Evolutionary conservation across 2,888 invertebrate genomes (phyloP), one percentile per base, ranked within the genome.

Genomic region (Dolichopus griseipennis): DNA sequence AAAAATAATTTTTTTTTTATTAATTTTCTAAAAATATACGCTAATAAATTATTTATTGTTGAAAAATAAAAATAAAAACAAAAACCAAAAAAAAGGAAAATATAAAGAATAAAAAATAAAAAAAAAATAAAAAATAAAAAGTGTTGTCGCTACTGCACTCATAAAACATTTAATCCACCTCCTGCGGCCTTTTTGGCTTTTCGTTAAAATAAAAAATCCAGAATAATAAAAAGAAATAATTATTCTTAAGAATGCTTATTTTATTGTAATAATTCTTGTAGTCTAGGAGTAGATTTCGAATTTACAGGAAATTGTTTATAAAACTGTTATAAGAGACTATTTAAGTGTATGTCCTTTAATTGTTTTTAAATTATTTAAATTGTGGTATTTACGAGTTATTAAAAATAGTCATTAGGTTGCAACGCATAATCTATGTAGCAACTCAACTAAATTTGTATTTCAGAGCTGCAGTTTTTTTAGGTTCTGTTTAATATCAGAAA

Each of bases 151-250:
- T 52, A 18, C 2, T 52, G 52, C n/a, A 52, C 18, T 52, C 18
- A 15, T 12, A n/a, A 52, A 52, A 52, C 41, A 41, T 41, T 52
- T 6, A 52, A 52, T 12, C 15, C 52, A 52, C 52, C 52, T 52
- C 52, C 52, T n/a, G 52, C 52, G 52, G 52, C 52, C 52, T 52
- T 52, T 41, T 52, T 52, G 52, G 52, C n/a, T 18, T 52, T 52
- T 52, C 52, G 9, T 18, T 18, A 18, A 52, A 52, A 52, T 6
- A 27, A 27, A 27, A 27, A 27, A 27, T 4, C 2, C 27, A 27
- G 27, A 27, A 27, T 27, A 5, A 27, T 27, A 27, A 27, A 27
- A 27, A 27, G 5, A 27, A 27, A 27, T 27, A 2, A 27, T 27
- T 27, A 27, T 27, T 27, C 27, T 27, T 27, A 27, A 27, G 27